Evolutionary conservation across 2,797 vertebrate genomes (phyloP).

Genomic region (Poecilia wingei): DNA sequence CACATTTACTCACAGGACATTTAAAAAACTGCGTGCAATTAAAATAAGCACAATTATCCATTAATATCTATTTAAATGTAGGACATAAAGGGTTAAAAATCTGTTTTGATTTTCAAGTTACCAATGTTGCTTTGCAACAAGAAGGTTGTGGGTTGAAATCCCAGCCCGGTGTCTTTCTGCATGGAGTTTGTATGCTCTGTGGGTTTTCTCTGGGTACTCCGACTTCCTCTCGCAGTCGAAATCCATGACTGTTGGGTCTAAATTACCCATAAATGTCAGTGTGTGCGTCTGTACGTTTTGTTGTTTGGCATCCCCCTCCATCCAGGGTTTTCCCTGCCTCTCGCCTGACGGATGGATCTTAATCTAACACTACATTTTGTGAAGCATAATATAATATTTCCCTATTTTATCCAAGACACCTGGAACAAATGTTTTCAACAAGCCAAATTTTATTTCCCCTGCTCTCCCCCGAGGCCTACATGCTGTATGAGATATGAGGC

Average conservation of each 20-base stretch:
- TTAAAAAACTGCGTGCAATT: too few species aligned
- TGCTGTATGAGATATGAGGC: conserved; percentile 16
- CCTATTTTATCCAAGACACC: neutral
- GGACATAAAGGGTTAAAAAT: too few species aligned
- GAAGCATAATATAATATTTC: neutral
- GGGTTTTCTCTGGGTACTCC: neutral
- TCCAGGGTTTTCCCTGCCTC: neutral
- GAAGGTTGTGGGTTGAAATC: neutral
- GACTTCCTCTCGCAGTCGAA: neutral
- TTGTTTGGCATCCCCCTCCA: neutral
- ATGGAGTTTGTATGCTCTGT: neutral
- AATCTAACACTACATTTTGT: neutral
- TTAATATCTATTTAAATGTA: too few species aligned
- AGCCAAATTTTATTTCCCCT: conserved; percentile 13
- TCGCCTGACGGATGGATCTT: neutral
- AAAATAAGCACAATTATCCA: too few species aligned
- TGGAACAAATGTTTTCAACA: conserved; percentile 18
- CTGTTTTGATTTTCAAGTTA: neutral
- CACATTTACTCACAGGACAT: too few species aligned
- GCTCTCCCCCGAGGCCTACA: conserved; percentile 13
- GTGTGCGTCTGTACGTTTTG: neutral
- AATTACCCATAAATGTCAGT: neutral
- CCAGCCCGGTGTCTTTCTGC: neutral
- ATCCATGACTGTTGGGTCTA: neutral
- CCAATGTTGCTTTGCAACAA: neutral